Percentiles rank a stretch among this genome's conserved stretches.
Evolutionary conservation across 1,140 invertebrate species (phyloP).

Genomic region (Calosoma granatense): DNA sequence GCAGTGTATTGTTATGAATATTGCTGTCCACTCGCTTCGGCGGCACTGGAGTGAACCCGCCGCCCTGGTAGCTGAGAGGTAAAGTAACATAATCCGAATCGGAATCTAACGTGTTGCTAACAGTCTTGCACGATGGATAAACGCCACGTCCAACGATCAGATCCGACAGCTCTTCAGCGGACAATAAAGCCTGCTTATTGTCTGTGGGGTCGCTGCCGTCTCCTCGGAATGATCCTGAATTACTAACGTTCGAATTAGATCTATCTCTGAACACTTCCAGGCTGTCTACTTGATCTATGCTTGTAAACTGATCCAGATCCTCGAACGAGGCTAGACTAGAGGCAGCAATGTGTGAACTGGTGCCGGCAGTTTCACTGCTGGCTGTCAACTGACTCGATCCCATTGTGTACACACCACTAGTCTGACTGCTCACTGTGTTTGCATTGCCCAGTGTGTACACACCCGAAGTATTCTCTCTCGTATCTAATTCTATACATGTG

Average conservation of each 20-base stretch:
- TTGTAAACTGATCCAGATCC: neutral
- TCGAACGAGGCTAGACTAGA: slow-evolving; percentile 16
- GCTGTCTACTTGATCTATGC: slow-evolving; percentile 14
- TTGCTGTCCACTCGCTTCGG: slow-evolving; percentile 51
- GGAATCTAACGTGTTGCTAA: slow-evolving; percentile 72
- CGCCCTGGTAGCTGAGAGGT: slow-evolving; percentile 51
- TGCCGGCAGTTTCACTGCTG: slow-evolving; percentile 21
- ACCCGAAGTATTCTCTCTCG: slow-evolving; percentile 39
- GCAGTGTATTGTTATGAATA: neutral
- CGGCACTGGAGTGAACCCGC: slow-evolving; percentile 50
- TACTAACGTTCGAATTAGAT: slow-evolving; percentile 66
- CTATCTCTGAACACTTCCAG: slow-evolving; percentile 42
- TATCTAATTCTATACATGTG: slow-evolving; percentile 37
- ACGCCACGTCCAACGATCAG: slow-evolving; percentile 64
- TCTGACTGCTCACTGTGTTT: slow-evolving; percentile 54
- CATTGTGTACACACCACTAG: slow-evolving; percentile 66
- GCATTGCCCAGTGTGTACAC: slow-evolving; percentile 38
- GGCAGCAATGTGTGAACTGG: slow-evolving; percentile 17
- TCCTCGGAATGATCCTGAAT: slow-evolving; percentile 65
- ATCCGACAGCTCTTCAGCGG: slow-evolving; percentile 70
- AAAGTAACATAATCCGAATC: slow-evolving; percentile 81
- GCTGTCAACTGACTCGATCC: slow-evolving; percentile 46
- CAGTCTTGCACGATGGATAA: slow-evolving; percentile 68
- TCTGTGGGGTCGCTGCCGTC: slow-evolving; percentile 76
- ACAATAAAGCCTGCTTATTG: slow-evolving; percentile 58